Evolutionary conservation across 2,113 vertebrate species (phyloP).

Genomic region (Malurus cyaneus): DNA sequence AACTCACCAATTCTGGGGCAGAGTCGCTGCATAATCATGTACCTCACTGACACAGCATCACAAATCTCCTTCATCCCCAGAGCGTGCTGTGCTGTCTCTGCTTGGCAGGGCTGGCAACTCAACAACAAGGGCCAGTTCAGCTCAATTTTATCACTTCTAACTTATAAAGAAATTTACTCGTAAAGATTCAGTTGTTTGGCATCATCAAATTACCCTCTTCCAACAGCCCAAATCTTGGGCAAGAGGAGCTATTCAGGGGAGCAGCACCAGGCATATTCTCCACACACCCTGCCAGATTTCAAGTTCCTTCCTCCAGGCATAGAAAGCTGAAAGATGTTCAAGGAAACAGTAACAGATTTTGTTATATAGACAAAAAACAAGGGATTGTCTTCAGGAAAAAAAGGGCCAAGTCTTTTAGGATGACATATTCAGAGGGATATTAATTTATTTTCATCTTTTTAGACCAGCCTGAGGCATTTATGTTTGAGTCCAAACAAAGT

Average conservation of each 20-base stretch:
- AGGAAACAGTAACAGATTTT: constrained; percentile 42
- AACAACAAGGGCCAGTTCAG: background rate
- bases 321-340: background rate
- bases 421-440: constrained; percentile 16
- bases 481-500: constrained; percentile 6
- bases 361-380: background rate
- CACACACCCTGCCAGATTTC: background rate
- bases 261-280: background rate
- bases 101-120: background rate
- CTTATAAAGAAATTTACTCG: background rate
- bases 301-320: background rate
- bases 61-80: background rate
- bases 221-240: background rate
- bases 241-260: background rate
- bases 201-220: background rate
- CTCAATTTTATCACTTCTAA: background rate
- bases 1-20: background rate
- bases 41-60: background rate
- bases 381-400: background rate
- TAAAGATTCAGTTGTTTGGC: background rate
- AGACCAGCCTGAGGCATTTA: constrained; percentile 23
- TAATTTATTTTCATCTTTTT: constrained; percentile 28
- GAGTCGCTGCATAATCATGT: background rate
- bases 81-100: accelerated
- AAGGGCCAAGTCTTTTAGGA: background rate